Percentiles rank a stretch among this genome's conserved stretches.
Evolutionary conservation across 2,888 invertebrate species (phyloP).

Genomic region (Aradus depressus): DNA sequence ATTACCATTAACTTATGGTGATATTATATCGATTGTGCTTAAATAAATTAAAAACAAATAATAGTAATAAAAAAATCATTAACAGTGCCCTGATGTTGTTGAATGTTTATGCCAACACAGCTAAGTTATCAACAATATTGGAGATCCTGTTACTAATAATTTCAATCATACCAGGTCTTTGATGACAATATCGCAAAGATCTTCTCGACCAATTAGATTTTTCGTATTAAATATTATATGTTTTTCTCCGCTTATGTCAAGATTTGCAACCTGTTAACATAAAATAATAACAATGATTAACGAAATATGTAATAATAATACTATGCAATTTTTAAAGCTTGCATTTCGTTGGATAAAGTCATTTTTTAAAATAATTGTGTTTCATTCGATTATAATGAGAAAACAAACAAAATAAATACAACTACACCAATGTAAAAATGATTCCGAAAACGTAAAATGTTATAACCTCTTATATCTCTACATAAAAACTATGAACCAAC

Average conservation of each 20-base stretch:
- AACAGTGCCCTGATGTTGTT: no score
- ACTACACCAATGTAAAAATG: neutral
- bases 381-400: neutral
- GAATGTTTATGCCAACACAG: no score
- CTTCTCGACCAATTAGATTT: constrained; percentile 28
- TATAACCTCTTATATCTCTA: neutral
- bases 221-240: constrained; percentile 22
- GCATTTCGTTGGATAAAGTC: neutral
- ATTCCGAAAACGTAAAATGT: no score
- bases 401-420: neutral
- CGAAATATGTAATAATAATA: no score
- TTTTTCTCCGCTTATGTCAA: constrained; percentile 11
- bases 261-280: constrained; percentile 11
- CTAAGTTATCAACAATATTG: no score
- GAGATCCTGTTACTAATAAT: no score
- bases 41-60: no score
- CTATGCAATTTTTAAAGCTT: no score
- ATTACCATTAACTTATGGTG: no score
- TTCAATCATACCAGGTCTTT: constrained; percentile 26
- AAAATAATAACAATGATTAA: neutral
- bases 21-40: no score
- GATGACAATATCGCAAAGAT: constrained; percentile 27
- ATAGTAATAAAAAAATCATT: no score
- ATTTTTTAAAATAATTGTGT: neutral
- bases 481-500: neutral